A percentile compares a stretch with the other conserved stretches of the same genome.
Evolutionary conservation across 2,888 invertebrate genomes (phyloP).

Genomic region (Leptura quadrifasciata): DNA sequence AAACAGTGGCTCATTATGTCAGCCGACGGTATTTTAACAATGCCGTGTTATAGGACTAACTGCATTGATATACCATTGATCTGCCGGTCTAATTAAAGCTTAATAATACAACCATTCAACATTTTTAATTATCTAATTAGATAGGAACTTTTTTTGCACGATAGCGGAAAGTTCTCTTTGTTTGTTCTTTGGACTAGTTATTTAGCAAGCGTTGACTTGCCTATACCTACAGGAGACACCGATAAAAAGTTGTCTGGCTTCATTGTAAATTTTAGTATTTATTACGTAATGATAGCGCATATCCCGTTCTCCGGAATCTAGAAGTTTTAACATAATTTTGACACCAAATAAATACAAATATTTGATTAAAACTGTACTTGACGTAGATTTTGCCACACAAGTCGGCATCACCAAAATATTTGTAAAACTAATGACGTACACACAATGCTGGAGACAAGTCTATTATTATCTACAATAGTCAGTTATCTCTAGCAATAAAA

Average conservation of each 20-base stretch:
- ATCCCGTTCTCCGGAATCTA: too few species aligned
- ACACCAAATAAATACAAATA: too few species aligned
- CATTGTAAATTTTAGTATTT: neutral
- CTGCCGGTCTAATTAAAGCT: constrained; percentile 55
- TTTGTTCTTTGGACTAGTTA: constrained; percentile 1
- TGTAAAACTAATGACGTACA: too few species aligned
- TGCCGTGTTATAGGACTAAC: constrained; percentile 65
- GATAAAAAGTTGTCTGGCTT: neutral
- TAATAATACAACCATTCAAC: constrained; percentile 54
- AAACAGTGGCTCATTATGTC: constrained; percentile 72
- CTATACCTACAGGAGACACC: neutral
- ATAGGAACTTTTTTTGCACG: constrained; percentile 18
- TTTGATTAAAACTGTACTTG: too few species aligned
- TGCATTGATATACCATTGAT: constrained; percentile 68
- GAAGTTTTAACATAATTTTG: too few species aligned
- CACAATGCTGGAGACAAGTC: too few species aligned
- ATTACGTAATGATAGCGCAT: neutral
- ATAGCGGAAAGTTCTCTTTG: neutral
- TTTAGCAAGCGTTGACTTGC: neutral
- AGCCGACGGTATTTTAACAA: constrained; percentile 70
- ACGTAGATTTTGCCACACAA: too few species aligned
- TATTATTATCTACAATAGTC: too few species aligned
- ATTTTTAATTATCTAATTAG: constrained; percentile 56
- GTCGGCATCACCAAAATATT: too few species aligned
- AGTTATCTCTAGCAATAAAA: too few species aligned